Conservation (phyloP, 2,888 invertebrate species). For the Gymnoscelis rufifasciata region DNA sequence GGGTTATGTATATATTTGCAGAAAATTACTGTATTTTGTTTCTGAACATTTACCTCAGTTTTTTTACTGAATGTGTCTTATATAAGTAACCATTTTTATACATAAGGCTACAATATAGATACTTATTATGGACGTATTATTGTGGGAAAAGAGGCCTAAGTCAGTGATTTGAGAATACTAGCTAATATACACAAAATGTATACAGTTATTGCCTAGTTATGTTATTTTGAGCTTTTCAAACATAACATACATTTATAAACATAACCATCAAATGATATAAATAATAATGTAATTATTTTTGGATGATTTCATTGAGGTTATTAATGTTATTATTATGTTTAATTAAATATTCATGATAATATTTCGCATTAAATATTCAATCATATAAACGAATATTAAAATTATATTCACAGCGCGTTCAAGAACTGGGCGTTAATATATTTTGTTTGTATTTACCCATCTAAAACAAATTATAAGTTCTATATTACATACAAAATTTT, state of each 20-base stretch:
- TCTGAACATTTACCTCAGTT: too few species aligned
- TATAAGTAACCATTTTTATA: too few species aligned
- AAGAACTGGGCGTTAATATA: conserved; percentile 29
- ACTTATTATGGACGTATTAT: too few species aligned
- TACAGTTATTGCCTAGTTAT: conserved; percentile 40
- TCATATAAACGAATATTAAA: background rate
- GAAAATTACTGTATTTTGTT: too few species aligned
- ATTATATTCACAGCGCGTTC: conserved; percentile 24
- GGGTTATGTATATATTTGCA: too few species aligned
- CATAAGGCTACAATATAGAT: too few species aligned
- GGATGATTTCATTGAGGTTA: conserved; percentile 22
- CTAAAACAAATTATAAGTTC: too few species aligned
- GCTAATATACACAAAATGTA: conserved; percentile 28
- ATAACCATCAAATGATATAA: background rate
- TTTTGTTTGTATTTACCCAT: background rate
- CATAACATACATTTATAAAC: background rate
- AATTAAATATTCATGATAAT: background rate
- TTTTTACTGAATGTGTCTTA: too few species aligned
- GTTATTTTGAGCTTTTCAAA: conserved; percentile 23
- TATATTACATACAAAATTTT: background rate
- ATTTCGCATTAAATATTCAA: conserved; percentile 1
- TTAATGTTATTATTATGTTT: conserved; percentile 16
- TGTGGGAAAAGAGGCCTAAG: background rate
- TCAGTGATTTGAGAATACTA: conserved; percentile 40
- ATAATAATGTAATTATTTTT: conserved; percentile 7